Conservation (phyloP, 2,888 invertebrate species). For the Aricia artaxerxes region DNA sequence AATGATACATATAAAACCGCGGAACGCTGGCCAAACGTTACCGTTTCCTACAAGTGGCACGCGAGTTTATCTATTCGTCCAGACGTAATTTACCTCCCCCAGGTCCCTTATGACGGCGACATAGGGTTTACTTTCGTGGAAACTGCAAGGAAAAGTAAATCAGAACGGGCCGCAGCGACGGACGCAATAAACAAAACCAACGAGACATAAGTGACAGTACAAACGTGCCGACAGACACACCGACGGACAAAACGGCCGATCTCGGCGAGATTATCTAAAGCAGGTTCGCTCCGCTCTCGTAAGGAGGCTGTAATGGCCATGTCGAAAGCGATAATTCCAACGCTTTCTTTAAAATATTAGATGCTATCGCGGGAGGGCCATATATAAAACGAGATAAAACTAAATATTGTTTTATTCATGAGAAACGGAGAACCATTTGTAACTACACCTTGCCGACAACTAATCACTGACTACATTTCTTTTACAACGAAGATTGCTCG, state of each 20-base stretch:
- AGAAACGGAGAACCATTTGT: background rate
- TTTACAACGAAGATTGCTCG: background rate
- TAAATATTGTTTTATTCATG: conserved; percentile 22
- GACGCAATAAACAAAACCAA: conserved; percentile 37
- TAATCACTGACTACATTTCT: background rate
- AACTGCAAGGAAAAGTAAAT: background rate
- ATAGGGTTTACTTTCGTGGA: background rate
- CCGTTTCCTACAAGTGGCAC: conserved; percentile 31
- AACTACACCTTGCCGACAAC: background rate
- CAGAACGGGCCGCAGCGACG: conserved; percentile 3
- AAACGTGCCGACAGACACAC: conserved; percentile 43
- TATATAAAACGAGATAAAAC: conserved; percentile 12
- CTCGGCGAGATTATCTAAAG: conserved; percentile 52
- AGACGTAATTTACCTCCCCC: background rate
- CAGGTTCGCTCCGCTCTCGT: conserved; percentile 63
- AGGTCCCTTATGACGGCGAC: background rate
- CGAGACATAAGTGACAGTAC: conserved; percentile 39
- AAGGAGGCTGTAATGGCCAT: conserved; percentile 69
- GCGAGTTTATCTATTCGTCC: conserved; percentile 36
- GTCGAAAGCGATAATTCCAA: conserved; percentile 64
- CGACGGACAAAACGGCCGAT: conserved; percentile 45
- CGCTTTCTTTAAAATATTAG: conserved; percentile 44
- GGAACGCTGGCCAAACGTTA: conserved; percentile 26
- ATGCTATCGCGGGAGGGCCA: conserved; percentile 23
- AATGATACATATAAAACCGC: conserved; percentile 27